Evolutionary conservation across 2,113 vertebrate species (phyloP).

Genomic region (Cavia porcellus): DNA sequence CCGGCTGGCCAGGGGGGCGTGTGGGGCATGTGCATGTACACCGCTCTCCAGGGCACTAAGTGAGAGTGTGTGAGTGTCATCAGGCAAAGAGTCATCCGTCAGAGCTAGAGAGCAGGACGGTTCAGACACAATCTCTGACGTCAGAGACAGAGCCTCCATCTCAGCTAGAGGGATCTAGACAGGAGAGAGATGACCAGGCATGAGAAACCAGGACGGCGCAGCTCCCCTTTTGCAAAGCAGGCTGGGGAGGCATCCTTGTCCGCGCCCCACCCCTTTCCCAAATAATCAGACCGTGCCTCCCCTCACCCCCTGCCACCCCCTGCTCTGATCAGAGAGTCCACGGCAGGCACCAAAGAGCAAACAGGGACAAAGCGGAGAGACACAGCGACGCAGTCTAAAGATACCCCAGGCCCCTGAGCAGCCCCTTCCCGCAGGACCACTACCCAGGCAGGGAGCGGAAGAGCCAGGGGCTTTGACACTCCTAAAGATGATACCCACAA

Average conservation of each 20-base stretch:
- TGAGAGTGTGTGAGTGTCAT: conserved; percentile 96
- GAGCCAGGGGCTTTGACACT: conserved; percentile 47
- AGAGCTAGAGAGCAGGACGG: conserved; percentile 99
- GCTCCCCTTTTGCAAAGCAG: conserved; percentile 72
- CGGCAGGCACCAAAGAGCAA: conserved; percentile 64
- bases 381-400: conserved; percentile 63
- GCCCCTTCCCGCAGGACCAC: conserved; percentile 73
- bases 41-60: conserved; percentile 98
- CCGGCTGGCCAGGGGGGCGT: conserved; percentile 36
- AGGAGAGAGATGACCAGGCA: conserved; percentile 94
- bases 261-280: conserved; percentile 37
- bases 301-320: conserved; percentile 56
- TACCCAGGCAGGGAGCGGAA: conserved; percentile 45
- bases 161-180: conserved; percentile 99
- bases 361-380: conserved; percentile 71
- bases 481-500: conserved; percentile 61
- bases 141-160: conserved; percentile 99
- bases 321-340: conserved; percentile 76
- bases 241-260: conserved; percentile 67
- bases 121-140: conserved; percentile 96
- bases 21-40: conserved; percentile 92
- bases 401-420: conserved; percentile 41
- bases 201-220: conserved; percentile 91
- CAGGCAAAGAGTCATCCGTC: conserved; percentile 97
- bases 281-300: background rate